Percentiles rank a stretch among this genome's conserved stretches.
Conservation (phyloP, 1,140 invertebrate genomes). For the Drosophila nigrodunni region DNA sequence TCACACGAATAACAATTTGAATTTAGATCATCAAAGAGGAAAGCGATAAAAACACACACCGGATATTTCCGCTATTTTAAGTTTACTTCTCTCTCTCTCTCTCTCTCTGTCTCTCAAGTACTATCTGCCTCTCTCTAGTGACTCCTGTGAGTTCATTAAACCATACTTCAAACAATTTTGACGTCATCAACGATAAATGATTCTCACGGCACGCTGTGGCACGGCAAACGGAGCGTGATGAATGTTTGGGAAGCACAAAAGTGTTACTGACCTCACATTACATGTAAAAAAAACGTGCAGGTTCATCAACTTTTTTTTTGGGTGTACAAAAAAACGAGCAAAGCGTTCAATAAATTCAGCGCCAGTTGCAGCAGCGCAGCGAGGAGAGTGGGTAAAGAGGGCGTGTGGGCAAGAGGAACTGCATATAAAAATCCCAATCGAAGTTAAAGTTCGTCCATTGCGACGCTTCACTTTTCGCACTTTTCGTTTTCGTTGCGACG, state of each 20-base stretch:
- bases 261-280: slow-evolving; percentile 82
- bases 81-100: neutral
- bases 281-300: slow-evolving; percentile 78
- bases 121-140: neutral
- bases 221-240: slow-evolving; percentile 68
- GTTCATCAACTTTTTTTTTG: slow-evolving; percentile 60
- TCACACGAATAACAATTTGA: slow-evolving; percentile 22
- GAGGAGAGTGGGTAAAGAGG: neutral
- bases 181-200: slow-evolving; percentile 70
- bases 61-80: slow-evolving; percentile 12
- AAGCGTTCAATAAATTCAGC: slow-evolving; percentile 13
- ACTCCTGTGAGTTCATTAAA: slow-evolving; percentile 65
- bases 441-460: slow-evolving; percentile 44
- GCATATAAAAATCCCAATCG: slow-evolving; percentile 23
- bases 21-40: slow-evolving; percentile 19
- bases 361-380: neutral
- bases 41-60: slow-evolving; percentile 18
- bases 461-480: slow-evolving; percentile 78
- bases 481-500: slow-evolving; percentile 74
- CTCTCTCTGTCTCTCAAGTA: neutral
- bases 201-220: slow-evolving; percentile 46
- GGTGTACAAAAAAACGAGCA: slow-evolving; percentile 26
- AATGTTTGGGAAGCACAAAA: slow-evolving; percentile 75
- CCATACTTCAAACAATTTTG: slow-evolving; percentile 45
- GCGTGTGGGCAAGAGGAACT: neutral